Conservation (phyloP, 1,140 invertebrate species). For the Sminthurinus signatus region DNA sequence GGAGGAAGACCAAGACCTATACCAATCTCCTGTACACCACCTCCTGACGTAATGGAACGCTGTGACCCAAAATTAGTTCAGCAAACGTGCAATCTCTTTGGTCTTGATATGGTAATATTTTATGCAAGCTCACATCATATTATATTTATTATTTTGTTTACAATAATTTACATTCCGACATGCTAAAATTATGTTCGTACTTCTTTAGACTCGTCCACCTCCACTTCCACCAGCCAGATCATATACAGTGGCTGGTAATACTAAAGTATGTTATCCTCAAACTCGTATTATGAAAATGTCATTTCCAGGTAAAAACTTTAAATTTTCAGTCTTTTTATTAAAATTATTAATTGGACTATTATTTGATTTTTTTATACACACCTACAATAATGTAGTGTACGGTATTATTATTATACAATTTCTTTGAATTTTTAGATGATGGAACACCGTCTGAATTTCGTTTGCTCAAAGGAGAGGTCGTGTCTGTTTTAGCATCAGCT, state of each 20-base stretch:
- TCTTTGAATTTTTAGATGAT: conserved; percentile 50
- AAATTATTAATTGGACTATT: not conserved
- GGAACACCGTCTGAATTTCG: conserved; percentile 54
- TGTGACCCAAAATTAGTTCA: conserved; percentile 80
- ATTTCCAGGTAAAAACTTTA: conserved; percentile 61
- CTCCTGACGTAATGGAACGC: conserved; percentile 63
- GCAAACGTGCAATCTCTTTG: conserved; percentile 81
- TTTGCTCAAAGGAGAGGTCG: conserved; percentile 71
- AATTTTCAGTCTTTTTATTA: conserved; percentile 31
- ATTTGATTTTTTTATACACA: not conserved
- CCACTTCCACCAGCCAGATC: conserved; percentile 80
- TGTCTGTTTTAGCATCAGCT: conserved; percentile 72
- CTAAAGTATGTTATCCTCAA: conserved; percentile 88
- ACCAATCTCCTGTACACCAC: conserved; percentile 76
- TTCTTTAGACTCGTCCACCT: conserved; percentile 70
- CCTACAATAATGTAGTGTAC: not conserved
- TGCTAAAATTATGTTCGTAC: conserved; percentile 13
- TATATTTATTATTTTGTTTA: not conserved
- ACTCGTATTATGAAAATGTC: conserved; percentile 82
- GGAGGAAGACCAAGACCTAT: conserved; percentile 68
- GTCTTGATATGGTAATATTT: conserved; percentile 69
- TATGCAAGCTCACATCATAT: conserved; percentile 6
- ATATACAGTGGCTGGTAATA: conserved; percentile 83
- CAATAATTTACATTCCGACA: not conserved
- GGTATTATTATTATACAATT: conserved; percentile 9